Evolutionary conservation across 2,797 vertebrate species (phyloP), one percentile per base, ranked within the genome.

Genomic region (Borostomias antarcticus): DNA sequence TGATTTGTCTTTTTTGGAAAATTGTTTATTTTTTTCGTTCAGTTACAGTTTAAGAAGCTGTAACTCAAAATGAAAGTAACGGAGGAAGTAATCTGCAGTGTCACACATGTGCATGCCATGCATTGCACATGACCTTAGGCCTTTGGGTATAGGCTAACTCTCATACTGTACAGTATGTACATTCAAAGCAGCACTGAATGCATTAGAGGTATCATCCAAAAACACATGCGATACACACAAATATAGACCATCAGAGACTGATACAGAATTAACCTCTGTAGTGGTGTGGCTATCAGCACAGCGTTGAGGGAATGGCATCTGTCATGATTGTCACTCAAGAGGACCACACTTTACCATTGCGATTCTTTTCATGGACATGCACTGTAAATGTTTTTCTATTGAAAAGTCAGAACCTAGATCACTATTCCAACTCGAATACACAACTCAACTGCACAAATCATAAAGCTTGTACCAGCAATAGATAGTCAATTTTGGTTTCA

Each of bases 81-180:
- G 23, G 35, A 37, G 32, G 19, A 32, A 43, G 57, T 6, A 43
- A 25, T 23, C 25, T 43, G 37, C 33, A 26, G 15, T 37, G 2
- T 59, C 23, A 37, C 32, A 2, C 8, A 59, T 15, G 25, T 26
- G 58, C 58, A 59, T 17, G 25, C 37, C 23, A 15, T 10, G 15
- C 23, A 6, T 26, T 59, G 17, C 58, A 43, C 58, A 26, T 43
- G 35, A 15, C 37, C 32, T 11, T 43, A 26, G 23, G 58, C 25
- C 35, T 26, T 59, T 59, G 23, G 58, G 58, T 45, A 40, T 33
- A 58, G 57, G 25, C 23, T 58, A 23, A 11, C 57, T 26, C 26
- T 23, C 40, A 45, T 45, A n/a, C n/a, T n/a, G n/a, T n/a, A n/a
- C n/a, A 26, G 23, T 59, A 43, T 15, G 23, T 43, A 53, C 23